Base-by-base conservation (phyloP, 2,888 invertebrate genomes). In the Hofmannophila pseudospretella region DNA sequence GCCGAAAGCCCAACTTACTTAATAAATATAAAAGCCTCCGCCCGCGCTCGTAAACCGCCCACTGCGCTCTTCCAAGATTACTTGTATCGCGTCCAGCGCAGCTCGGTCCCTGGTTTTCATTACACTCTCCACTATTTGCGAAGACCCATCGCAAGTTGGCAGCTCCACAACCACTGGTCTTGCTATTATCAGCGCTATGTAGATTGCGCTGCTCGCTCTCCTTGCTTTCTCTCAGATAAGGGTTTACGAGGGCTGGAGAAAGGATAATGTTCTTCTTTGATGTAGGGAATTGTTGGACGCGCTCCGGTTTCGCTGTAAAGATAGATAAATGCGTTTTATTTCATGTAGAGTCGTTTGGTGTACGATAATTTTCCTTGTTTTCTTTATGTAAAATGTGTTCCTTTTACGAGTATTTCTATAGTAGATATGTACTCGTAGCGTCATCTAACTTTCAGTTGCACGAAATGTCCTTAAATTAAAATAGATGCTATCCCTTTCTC, bases 11-110 rank as follows among this genome's bases (percentile, higher is more conserved):
- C 78, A 88, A 87, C 86, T 87, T 88, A 87, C 85, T 87, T 87
- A 87, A 87, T 87, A 88, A 88, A 87, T 87, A 87, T 87, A 88
- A 88, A 86, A 87, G 86, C 82, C 78, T 70, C 78, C 81, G 63
- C 80, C 77, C 32, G 70, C 54, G 69, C 47, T 77, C 82, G 74
- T 84, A 85, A 85, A 80, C 75, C 80, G 69, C 82, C 84, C 80
- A 81, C 80, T 74, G 72, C 66, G 75, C 77, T 75, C 69, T 66
- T 67, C 68, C 70, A 82, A 85, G 85, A 86, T 86, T 84, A 80
- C 81, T 80, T 80, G 73, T 73, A 79, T 72, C 75, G 56, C 54
- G 51, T 50, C 84, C 80, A 79, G 52, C 38, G 37, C 53, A 66
- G 45, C 49, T 33, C 45, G 74, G 67, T 41, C 79, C 54, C 65